phyloP scores from a whole-genome alignment of 2,797 vertebrate genomes.

The Netta rufina region DNA sequence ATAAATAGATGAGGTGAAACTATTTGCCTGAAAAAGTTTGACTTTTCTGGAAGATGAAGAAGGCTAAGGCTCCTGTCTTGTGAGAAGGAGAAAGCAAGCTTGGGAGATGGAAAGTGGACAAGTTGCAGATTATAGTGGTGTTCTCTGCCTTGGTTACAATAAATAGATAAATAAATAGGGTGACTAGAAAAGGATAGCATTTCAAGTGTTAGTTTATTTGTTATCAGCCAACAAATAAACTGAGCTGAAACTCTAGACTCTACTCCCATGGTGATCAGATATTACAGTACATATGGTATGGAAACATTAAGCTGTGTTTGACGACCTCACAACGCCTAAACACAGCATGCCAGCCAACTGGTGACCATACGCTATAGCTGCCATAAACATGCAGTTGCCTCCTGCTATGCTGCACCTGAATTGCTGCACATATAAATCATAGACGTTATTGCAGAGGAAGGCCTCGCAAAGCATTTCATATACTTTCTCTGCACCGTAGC shows the following conservation, averaged over 20 bases:
- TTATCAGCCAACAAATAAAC: slow-evolving; percentile 35
- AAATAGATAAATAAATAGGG: not conserved
- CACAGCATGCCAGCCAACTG: slow-evolving; percentile 5
- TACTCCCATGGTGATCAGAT: not conserved
- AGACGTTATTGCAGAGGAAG: not conserved
- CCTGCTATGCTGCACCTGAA: slow-evolving; percentile 21
- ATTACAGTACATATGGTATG: slow-evolving; percentile 28
- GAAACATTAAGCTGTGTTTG: not conserved
- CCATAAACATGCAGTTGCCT: not conserved
- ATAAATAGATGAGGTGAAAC: not conserved
- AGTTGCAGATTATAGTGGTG: not conserved
- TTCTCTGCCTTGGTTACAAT: not conserved
- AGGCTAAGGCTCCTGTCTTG: not conserved
- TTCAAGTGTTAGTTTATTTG: not conserved
- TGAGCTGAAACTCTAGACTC: not conserved
- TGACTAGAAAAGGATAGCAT: not conserved
- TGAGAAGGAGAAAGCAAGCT: not conserved
- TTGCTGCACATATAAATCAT: not conserved
- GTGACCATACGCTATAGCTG: not conserved
- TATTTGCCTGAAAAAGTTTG: not conserved
- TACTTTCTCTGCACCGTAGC: not conserved
- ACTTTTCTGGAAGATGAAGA: not conserved
- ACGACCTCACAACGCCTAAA: not conserved
- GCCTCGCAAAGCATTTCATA: not conserved
- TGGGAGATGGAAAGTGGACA: not conserved